Base-by-base conservation (phyloP, 2,888 invertebrate species). In the Campoplex capitator region DNA sequence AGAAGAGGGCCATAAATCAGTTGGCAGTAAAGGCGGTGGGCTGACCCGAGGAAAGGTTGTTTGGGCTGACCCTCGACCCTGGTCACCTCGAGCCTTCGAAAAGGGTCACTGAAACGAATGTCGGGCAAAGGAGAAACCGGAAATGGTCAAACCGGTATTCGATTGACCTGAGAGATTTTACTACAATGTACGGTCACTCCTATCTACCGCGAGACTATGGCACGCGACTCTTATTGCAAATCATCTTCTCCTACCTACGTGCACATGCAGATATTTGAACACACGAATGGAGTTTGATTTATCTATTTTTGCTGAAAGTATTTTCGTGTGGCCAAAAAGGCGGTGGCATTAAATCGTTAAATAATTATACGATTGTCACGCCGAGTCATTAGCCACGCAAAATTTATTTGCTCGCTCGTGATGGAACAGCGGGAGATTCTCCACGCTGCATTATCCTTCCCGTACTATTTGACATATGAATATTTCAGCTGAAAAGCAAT, bases 21-120 rank as follows among this genome's bases (percentile, higher is more conserved):
- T 86, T 23, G 85, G 88, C 89, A 48, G 91, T 90, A 90, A 92
- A 90, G 91, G 91, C 89, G 90, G 91, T 92, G 90, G 92, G 91
- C 91, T 93, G 94, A 93, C 94, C 93, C 91, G 91, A 92, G 91
- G 89, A 91, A 92, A 91, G 92, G 92, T 94, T 94, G 93, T 94
- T 94, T 94, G 93, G 94, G 92, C 93, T 93, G 93, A 93, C 93
- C 93, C 91, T 90, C 92, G 93, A 93, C 94, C 94, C 90, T 74
- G 88, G 84, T 91, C 90, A 91, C 91, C 91, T 90, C 83, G 67
- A 71, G 58, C 73, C 77, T 45, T 74, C 73, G 70, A 62, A 77
- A 45, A 78, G 86, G 88, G 84, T 80, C 82, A 86, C 56, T 56
- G 18, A 62, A 73, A 56, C 77, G 78, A 80, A 73, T 68, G 71